Evolutionary conservation across 2,113 vertebrate species (phyloP).

Genomic region (Cephalopholis sonnerati): DNA sequence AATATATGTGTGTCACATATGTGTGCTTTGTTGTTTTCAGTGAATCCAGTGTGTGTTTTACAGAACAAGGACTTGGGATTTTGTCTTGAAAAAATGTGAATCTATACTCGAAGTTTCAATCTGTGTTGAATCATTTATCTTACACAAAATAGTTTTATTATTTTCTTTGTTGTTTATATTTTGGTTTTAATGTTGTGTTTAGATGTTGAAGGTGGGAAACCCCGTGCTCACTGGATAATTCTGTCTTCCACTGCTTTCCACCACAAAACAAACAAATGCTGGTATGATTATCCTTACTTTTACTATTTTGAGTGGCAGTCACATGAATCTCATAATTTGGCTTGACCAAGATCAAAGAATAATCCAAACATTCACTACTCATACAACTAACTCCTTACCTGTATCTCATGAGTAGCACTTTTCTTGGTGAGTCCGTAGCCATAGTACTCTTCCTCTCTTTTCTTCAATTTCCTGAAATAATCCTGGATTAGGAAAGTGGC

Average conservation of each 20-base stretch:
- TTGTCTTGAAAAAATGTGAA: too few species aligned
- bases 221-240: neutral
- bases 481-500: constrained; percentile 97
- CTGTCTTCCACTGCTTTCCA: too few species aligned
- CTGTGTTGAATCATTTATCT: too few species aligned
- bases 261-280: neutral
- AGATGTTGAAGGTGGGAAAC: too few species aligned
- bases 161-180: too few species aligned
- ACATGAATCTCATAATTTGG: neutral
- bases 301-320: neutral
- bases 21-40: too few species aligned
- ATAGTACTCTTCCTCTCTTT: constrained; percentile 95
- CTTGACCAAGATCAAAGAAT: neutral
- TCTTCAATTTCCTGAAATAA: constrained; percentile 95
- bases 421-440: constrained; percentile 89
- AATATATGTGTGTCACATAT: too few species aligned
- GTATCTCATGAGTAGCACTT: constrained; percentile 90
- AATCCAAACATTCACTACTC: neutral
- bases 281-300: neutral
- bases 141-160: too few species aligned
- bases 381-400: constrained; percentile 79
- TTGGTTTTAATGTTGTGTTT: too few species aligned
- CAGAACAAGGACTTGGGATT: too few species aligned
- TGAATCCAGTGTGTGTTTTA: too few species aligned
- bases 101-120: too few species aligned